Base-by-base conservation (phyloP, 2,797 vertebrate genomes). In the Pagetopsis macropterus region DNA sequence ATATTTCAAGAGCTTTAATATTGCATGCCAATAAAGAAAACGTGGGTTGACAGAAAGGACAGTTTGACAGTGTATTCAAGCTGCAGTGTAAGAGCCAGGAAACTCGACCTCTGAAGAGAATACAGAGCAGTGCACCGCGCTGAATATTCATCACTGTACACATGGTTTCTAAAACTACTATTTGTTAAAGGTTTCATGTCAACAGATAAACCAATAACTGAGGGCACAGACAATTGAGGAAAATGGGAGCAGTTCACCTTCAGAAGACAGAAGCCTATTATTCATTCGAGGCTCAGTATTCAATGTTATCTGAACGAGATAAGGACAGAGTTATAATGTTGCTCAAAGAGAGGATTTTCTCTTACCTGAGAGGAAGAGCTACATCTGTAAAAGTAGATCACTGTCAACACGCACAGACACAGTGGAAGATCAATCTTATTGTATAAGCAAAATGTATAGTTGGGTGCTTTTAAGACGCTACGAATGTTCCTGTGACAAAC, bases 61-160 rank as follows among this genome's bases (percentile, higher is more conserved):
- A 83, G 67, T 83, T 86, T 90, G 90, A 89, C 86, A 85, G 86
- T 85, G 88, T 87, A 76, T 88, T 85, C 83, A 71, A 81, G 72
- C 84, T 82, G 82, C 72, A 82, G 75, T 84, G 87, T 84, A 83
- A 84, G 77, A 85, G 83, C 57, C 75, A 65, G 76, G 68, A 82
- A 66, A 51, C 10, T 66, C 56, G 33, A 67, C 79, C 70, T 84
- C 58, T 82, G 76, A 78, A 56, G 75, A 86, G 86, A 87, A 79
- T 81, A 74, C 75, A 54, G 78, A 88, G 72, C 83, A 49, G 79
- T 40, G 79, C 62, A 43, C 44, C 0, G 16, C 0, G 17, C 74
- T 83, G 83, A 88, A 88, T 88, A 90, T 88, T 90, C 84, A 87
- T 83, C 75, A 80, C 45, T 9, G 27, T 16, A 74, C 70, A 70